These are phyloP conservation scores for Cyprinus carpio DNA, from an alignment of 2,113 vertebrate species.

Conservation along the genomic window DNA sequence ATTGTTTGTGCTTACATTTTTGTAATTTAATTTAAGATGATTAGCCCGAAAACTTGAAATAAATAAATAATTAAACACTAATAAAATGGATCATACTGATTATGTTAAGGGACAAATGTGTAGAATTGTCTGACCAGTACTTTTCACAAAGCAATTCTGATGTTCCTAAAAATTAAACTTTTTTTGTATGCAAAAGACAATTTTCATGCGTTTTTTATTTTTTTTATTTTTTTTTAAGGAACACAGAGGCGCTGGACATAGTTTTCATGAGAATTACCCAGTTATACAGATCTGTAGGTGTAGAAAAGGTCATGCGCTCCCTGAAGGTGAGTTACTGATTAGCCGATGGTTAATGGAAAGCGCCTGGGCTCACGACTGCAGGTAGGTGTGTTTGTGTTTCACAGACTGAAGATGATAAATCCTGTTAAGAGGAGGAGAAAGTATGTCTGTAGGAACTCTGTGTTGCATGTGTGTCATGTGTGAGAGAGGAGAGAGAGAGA, in stretches of 20 bases:
- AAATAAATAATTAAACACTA: not conserved
- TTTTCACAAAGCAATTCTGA: not conserved
- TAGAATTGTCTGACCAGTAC: too few species aligned
- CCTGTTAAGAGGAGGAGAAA: constrained; percentile 35
- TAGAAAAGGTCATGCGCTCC: not conserved
- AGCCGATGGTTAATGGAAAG: constrained; percentile 21
- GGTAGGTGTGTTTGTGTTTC: constrained; percentile 33
- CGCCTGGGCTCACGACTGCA: constrained; percentile 6
- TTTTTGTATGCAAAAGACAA: not conserved
- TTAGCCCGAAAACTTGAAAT: too few species aligned
- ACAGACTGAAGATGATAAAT: not conserved
- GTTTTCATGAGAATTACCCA: too few species aligned
- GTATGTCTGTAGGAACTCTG: constrained; percentile 14
- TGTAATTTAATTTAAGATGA: not conserved
- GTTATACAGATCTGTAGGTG: too few species aligned
- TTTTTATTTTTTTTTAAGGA: not conserved
- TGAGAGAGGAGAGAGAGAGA: not conserved
- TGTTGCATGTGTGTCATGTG: constrained; percentile 1
- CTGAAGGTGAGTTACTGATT: not conserved
- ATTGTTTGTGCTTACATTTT: too few species aligned
- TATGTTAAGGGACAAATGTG: too few species aligned
- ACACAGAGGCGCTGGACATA: not conserved
- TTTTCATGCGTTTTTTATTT: not conserved
- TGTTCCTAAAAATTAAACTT: not conserved
- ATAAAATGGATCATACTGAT: too few species aligned